These are phyloP conservation scores for Caenorhabditis briggsae DNA, from an alignment of 1,140 invertebrate species.

Conservation along the genomic window DNA sequence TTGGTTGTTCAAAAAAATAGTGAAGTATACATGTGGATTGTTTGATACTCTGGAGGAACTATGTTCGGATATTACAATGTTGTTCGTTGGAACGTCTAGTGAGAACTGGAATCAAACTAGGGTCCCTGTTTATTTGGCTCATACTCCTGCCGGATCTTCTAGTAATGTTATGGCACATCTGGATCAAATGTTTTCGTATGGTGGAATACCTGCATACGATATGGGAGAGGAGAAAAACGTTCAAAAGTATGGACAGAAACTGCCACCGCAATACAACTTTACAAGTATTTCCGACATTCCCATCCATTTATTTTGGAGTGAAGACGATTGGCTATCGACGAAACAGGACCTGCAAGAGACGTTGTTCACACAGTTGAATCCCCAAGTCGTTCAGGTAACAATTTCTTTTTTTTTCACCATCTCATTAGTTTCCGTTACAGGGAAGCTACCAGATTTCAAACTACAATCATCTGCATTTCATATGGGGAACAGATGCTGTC, in stretches of 20 bases:
- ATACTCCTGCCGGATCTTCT: constrained; percentile 35
- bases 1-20: constrained; percentile 55
- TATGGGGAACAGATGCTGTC: constrained; percentile 58
- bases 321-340: constrained; percentile 59
- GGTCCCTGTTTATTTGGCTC: constrained; percentile 29
- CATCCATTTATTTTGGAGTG: constrained; percentile 59
- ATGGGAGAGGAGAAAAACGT: constrained; percentile 28
- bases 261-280: constrained; percentile 58
- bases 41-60: constrained; percentile 41
- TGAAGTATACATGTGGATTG: constrained; percentile 49
- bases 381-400: constrained; percentile 44
- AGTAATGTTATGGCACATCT: constrained; percentile 34
- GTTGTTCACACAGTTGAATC: constrained; percentile 56
- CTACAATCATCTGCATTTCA: constrained; percentile 63
- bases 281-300: constrained; percentile 38
- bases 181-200: constrained; percentile 17
- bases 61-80: constrained; percentile 60
- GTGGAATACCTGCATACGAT: constrained; percentile 17
- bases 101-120: constrained; percentile 45
- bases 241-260: background rate
- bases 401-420: background rate
- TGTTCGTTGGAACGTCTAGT: constrained; percentile 59
- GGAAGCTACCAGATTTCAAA: constrained; percentile 48
- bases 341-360: constrained; percentile 37
- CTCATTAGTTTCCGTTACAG: constrained; percentile 41